These are phyloP conservation scores for Hoplodrina ambigua DNA, from an alignment of 2,888 invertebrate species.

Conservation along the genomic window DNA sequence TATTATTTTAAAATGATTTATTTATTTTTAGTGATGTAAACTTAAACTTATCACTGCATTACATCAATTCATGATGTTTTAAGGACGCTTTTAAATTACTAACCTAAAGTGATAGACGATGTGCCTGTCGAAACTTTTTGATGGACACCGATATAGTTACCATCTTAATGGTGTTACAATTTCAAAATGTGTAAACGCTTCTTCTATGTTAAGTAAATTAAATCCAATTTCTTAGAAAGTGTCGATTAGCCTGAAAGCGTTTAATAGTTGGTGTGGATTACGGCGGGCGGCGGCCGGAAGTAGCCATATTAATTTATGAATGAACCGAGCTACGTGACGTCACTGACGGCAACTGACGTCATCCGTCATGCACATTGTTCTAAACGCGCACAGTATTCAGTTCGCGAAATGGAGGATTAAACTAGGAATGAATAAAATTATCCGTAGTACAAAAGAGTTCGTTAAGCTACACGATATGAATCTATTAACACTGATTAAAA, in stretches of 20 bases:
- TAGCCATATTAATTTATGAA: constrained; percentile 82
- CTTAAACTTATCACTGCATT: no score
- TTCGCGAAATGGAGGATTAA: constrained; percentile 53
- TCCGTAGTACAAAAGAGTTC: constrained; percentile 31
- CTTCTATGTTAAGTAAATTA: constrained; percentile 3
- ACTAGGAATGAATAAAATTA: constrained; percentile 49
- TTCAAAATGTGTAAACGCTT: constrained; percentile 1
- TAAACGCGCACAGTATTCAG: constrained; percentile 44
- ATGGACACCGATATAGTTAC: neutral
- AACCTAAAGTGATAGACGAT: neutral
- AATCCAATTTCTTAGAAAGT: constrained; percentile 58
- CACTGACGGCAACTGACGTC: constrained; percentile 75
- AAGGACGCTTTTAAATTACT: neutral
- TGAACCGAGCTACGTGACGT: constrained; percentile 79
- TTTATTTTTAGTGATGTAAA: no score
- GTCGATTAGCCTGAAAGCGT: constrained; percentile 54
- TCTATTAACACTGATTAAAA: constrained; percentile 33
- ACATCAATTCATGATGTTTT: no score
- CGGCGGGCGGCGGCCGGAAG: constrained; percentile 78
- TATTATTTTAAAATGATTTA: no score
- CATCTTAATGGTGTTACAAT: neutral
- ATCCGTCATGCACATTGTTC: constrained; percentile 57
- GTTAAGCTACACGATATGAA: constrained; percentile 32
- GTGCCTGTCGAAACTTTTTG: neutral
- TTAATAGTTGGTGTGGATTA: constrained; percentile 71